Evolutionary conservation across 2,797 vertebrate species (phyloP), one percentile per base, ranked within the genome.

Genomic region (Simalia tracyae): DNA sequence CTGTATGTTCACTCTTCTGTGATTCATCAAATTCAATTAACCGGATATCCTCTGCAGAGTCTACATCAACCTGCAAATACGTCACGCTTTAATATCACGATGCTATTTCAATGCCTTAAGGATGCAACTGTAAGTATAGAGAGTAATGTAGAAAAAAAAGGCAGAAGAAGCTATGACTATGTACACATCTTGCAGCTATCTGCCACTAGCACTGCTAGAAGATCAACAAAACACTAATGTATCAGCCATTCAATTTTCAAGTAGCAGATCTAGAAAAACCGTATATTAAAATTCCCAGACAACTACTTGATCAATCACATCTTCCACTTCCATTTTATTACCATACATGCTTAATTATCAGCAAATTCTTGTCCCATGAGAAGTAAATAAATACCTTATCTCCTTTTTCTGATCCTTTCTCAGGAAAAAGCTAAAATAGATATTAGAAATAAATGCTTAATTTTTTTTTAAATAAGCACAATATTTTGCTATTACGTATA

Each of bases 21-120:
- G 99, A 99, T 89, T 99, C 99, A 88, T 99, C 99, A 96, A 99
- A 97, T 94, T 99, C 99, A 97, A 99, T 98, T 93, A 99, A 97
- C 63, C 97, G 98, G 0, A 98, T 96, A 92, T 99, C 99, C 96
- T 99, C 99, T 0, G 98, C 93, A 0, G 97, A 98, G 94, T 99
- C 99, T 28, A 97, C 95, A 96, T 99, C 99, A 64, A 98, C 97
- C 99, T 99, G 97, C 88, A 96, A 96, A 86, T 4, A 94, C 15
- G 93, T 72, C 84, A 86, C 88, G 56, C 11, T 26, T 91, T 89
- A 12, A 66, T n/a, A 63, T 92, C 36, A 93, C 93, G 84, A 72
- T 22, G 4, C 28, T 19, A 10, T 57, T 88, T n/a, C 11, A 57
- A 6, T 63, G 57, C 19, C 31, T 42, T 76, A 64, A 81, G n/a